phyloP scores from a whole-genome alignment of 2,113 vertebrate species.

The Condylura cristata region DNA sequence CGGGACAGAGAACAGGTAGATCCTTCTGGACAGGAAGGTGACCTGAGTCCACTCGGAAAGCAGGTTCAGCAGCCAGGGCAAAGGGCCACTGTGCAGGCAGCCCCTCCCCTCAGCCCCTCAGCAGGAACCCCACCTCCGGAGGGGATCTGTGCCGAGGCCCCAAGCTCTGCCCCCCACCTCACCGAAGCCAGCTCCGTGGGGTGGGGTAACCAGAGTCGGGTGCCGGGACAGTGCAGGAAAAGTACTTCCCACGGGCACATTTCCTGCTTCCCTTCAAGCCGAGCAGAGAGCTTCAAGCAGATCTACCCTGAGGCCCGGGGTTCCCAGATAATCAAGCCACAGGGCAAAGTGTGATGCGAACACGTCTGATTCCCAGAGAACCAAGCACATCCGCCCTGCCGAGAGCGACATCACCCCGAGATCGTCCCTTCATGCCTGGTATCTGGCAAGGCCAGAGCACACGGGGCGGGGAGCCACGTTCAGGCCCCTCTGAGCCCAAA shows the following conservation, averaged over 20 bases:
- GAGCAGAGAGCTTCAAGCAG: not conserved
- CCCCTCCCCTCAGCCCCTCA: accelerated
- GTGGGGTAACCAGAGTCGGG: too few species aligned
- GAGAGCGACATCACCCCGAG: not conserved
- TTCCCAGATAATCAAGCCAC: not conserved
- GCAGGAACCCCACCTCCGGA: not conserved
- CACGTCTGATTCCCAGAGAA: not conserved
- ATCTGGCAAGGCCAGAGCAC: not conserved
- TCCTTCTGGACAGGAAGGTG: not conserved
- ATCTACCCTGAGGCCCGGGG: not conserved
- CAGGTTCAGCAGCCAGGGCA: not conserved
- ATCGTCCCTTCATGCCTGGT: not conserved
- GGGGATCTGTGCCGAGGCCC: not conserved
- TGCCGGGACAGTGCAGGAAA: not conserved
- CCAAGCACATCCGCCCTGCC: not conserved
- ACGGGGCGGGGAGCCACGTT: accelerated
- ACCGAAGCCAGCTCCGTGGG: too few species aligned
- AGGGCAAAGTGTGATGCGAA: not conserved
- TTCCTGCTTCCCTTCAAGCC: not conserved
- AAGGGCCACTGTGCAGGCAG: not conserved
- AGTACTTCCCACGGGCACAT: accelerated
- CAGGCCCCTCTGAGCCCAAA: not conserved
- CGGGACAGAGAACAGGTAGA: not conserved
- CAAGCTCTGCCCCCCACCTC: not conserved
- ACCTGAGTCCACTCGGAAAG: not conserved